Conservation (phyloP, 2,113 vertebrate species). For the Vulpes vulpes region DNA sequence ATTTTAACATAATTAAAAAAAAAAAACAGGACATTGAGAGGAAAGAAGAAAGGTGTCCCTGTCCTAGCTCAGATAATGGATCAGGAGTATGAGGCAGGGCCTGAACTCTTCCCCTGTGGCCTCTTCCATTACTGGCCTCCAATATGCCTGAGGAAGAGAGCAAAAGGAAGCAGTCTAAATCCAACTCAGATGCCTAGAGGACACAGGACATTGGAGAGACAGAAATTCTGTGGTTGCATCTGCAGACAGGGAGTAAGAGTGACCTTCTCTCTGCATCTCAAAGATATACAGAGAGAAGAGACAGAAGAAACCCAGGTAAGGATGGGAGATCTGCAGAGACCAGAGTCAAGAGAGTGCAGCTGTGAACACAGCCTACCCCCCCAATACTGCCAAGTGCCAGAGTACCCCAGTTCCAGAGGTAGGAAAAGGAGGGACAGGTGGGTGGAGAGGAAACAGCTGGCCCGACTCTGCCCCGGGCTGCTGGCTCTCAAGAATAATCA, state of each 20-base stretch:
- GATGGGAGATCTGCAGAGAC: not conserved
- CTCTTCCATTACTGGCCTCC: too few relatives aligned
- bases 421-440: not conserved
- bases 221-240: not conserved
- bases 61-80: not conserved
- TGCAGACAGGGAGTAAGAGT: not conserved
- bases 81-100: too few relatives aligned
- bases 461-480: not conserved
- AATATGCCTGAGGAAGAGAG: not conserved
- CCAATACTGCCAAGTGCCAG: too few relatives aligned
- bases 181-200: not conserved
- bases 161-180: rapidly evolving
- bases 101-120: rapidly evolving
- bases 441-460: not conserved
- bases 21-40: too few relatives aligned
- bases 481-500: not conserved
- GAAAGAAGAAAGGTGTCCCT: not conserved
- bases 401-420: rapidly evolving
- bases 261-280: not conserved
- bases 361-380: too few relatives aligned
- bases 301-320: not conserved
- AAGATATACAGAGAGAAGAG: not conserved
- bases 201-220: not conserved
- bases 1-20: not conserved
- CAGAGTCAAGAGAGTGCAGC: too few relatives aligned